phyloP scores from a whole-genome alignment of 2,888 invertebrate genomes.

The Meteorus cinctellus region DNA sequence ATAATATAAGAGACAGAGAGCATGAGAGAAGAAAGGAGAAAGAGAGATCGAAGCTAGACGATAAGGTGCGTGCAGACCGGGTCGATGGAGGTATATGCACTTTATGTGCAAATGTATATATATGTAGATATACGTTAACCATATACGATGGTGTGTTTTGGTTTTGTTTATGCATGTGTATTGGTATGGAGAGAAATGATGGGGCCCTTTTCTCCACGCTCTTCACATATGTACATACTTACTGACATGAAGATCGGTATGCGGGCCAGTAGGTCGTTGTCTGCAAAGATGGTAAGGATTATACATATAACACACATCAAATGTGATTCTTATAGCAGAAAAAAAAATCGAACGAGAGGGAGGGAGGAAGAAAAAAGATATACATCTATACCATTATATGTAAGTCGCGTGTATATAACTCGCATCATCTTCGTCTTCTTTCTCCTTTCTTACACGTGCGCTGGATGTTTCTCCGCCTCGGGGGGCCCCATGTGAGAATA shows the following conservation, averaged over 20 bases:
- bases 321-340: background rate
- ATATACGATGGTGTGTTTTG: background rate
- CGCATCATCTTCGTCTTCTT: slow-evolving; percentile 27
- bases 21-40: slow-evolving; percentile 42
- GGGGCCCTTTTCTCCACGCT: slow-evolving; percentile 34
- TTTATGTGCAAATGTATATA: slow-evolving; percentile 27
- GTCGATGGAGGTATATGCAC: slow-evolving; percentile 48
- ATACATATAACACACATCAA: background rate
- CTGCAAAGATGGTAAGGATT: slow-evolving; percentile 20
- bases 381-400: slow-evolving; percentile 43
- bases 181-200: slow-evolving; percentile 29
- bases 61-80: slow-evolving; percentile 52
- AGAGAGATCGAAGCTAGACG: slow-evolving; percentile 52
- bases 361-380: slow-evolving; percentile 39
- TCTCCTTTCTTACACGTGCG: slow-evolving; percentile 26
- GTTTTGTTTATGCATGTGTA: slow-evolving; percentile 24
- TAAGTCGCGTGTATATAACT: background rate
- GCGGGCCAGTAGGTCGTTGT: slow-evolving; percentile 68
- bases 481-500: slow-evolving; percentile 29
- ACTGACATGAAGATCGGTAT: slow-evolving; percentile 56
- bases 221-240: slow-evolving; percentile 8
- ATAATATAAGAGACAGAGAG: slow-evolving; percentile 27
- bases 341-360: slow-evolving; percentile 17
- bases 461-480: slow-evolving; percentile 1
- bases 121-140: background rate